phyloP scores from a whole-genome alignment of 1,140 invertebrate genomes.

The Drosophila punjabiensis region DNA sequence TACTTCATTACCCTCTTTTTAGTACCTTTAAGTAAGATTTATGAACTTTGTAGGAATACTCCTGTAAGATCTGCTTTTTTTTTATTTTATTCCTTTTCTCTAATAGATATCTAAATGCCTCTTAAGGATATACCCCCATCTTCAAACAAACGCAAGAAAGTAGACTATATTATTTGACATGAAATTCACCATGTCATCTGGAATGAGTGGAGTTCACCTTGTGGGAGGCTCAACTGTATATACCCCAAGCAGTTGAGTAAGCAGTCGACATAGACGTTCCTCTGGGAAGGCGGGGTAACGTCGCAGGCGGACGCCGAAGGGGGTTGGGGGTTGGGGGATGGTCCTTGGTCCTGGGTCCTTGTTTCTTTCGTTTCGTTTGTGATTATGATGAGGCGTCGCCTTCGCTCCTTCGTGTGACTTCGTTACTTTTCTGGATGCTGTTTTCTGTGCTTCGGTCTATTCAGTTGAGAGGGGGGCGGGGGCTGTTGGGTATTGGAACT shows the following conservation, averaged over 20 bases:
- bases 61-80: not conserved
- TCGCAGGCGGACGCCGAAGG: conserved; percentile 7
- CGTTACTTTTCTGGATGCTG: conserved; percentile 30
- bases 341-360: conserved; percentile 16
- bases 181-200: not conserved
- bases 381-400: conserved; percentile 79
- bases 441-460: conserved; percentile 13
- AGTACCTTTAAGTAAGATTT: not conserved
- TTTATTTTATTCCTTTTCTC: not conserved
- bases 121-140: not conserved
- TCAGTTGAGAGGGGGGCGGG: not conserved
- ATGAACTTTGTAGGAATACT: not conserved
- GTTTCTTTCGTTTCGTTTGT: conserved; percentile 50
- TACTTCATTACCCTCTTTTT: not conserved
- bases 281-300: conserved; percentile 30
- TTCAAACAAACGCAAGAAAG: not conserved
- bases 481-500: not conserved
- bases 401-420: conserved; percentile 39
- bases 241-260: conserved; percentile 41
- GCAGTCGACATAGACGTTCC: conserved; percentile 34
- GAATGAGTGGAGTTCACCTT: not conserved
- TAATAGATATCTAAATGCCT: not conserved
- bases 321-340: conserved; percentile 7
- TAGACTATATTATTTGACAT: not conserved
- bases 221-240: conserved; percentile 17